Evolutionary conservation across 2,113 vertebrate genomes (phyloP), one percentile per base, ranked within the genome.

Genomic region (Mastomys natalensis): DNA sequence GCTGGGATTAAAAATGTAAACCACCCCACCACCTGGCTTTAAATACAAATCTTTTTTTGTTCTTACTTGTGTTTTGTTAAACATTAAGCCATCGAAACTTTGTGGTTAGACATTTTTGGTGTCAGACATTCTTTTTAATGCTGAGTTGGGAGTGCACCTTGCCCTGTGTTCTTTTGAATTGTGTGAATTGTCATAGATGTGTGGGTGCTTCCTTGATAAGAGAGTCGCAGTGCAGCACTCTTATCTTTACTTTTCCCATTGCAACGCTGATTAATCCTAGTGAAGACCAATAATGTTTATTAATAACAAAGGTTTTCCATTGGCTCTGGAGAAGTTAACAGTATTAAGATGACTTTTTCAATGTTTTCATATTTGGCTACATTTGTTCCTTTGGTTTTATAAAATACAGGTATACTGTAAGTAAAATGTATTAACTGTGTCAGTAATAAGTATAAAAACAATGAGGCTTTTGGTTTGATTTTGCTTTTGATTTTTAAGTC

Each of bases 81-180:
- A 87, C 29, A 48, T 95, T 90, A 90, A 77, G 19, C 90, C 82
- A 29, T 85, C 66, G 24, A 19, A 94, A 45, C n/a, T 97, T 80
- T 3, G 87, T 96, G 92, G 29, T 17, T 16, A 78, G 77, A 80
- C 95, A 1, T 45, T 43, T 64, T 45, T 85, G 40, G 40, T 7
- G 0, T 5, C n/a, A 82, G 16, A 0, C 1, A 2, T 92, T 89
- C 74, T 78, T 78, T 29, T 92, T 89, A 77, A 31, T 98, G 97
- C 88, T 97, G 96, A 94, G 92, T 92, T 97, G 94, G 90, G 82
- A 19, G 37, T 89, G 97, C 40, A 97, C 97, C 88, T 97, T 97
- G 92, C 64, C 81, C 82, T 95, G 92, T 94, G 95, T 90, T 80
- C 96, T 51, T 96, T 93, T 87, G 72, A 90, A 78, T 90, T 92